Percentiles rank a stretch among this genome's conserved stretches.
Evolutionary conservation across 1,140 invertebrate species (phyloP).

Genomic region (Galleria mellonella): DNA sequence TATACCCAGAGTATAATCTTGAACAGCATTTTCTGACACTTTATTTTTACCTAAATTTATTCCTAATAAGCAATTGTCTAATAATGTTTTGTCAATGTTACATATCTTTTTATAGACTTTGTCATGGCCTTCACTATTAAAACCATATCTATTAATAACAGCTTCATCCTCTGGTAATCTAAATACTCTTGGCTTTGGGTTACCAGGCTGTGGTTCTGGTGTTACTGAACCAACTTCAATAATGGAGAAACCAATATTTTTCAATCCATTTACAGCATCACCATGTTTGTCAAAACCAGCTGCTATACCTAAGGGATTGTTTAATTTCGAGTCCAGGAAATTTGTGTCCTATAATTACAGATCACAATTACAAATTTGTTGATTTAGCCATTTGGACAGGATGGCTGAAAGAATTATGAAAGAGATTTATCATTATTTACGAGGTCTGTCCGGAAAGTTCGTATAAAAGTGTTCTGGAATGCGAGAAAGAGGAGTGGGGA

Average conservation of each 20-base stretch:
- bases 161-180: slow-evolving; percentile 88
- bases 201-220: slow-evolving; percentile 93
- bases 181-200: slow-evolving; percentile 94
- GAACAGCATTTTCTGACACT: slow-evolving; percentile 79
- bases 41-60: slow-evolving; percentile 99
- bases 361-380: too few species aligned
- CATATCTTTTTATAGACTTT: slow-evolving; percentile 79
- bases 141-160: slow-evolving; percentile 95
- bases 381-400: too few species aligned
- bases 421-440: too few species aligned
- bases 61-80: slow-evolving; percentile 81
- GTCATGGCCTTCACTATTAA: slow-evolving; percentile 96
- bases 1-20: slow-evolving; percentile 90
- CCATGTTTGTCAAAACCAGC: slow-evolving; percentile 99
- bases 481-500: too few species aligned
- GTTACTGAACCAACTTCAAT: slow-evolving; percentile 98
- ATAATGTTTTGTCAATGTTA: slow-evolving; percentile 67
- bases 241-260: slow-evolving; percentile 94
- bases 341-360: slow-evolving; percentile 79
- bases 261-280: slow-evolving; percentile 89
- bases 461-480: too few species aligned
- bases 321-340: slow-evolving; percentile 83
- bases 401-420: too few species aligned
- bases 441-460: too few species aligned
- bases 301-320: slow-evolving; percentile 95